Conservation (phyloP, 2,797 vertebrate species). For the Malurus leucopterus region DNA sequence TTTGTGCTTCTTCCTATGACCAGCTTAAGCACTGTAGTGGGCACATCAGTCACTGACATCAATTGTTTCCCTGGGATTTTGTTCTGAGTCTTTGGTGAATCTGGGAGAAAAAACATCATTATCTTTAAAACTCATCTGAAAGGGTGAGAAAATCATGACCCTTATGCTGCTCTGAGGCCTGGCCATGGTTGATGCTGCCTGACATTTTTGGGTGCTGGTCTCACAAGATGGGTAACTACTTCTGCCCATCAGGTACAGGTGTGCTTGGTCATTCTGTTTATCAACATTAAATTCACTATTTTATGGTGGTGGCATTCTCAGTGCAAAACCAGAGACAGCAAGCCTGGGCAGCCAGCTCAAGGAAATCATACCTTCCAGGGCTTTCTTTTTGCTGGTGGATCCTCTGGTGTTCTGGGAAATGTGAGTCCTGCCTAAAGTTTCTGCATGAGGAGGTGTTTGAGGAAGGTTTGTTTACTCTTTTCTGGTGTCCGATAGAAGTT, state of each 20-base stretch:
- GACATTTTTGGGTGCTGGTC: not conserved
- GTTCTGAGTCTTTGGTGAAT: not conserved
- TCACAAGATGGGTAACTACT: not conserved
- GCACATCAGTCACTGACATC: not conserved
- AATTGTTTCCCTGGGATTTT: constrained; percentile 5
- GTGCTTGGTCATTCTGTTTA: not conserved
- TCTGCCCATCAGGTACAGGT: not conserved
- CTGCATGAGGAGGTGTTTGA: not conserved
- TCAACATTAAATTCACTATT: not conserved
- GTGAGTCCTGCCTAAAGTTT: not conserved
- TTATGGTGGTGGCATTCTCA: not conserved
- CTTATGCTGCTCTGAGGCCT: not conserved
- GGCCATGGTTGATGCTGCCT: not conserved
- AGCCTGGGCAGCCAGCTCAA: not conserved
- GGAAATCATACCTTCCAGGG: not conserved
- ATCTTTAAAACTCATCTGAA: not conserved
- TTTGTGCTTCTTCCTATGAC: constrained; percentile 33
- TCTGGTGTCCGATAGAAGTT: not conserved
- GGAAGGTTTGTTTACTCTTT: not conserved
- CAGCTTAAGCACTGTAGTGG: not conserved
- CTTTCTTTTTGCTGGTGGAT: not conserved
- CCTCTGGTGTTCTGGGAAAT: not conserved
- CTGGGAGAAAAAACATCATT: not conserved
- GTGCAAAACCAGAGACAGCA: not conserved
- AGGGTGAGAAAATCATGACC: not conserved